Evolutionary conservation across 2,113 vertebrate species (phyloP).

Genomic region (Lophura nycthemera): DNA sequence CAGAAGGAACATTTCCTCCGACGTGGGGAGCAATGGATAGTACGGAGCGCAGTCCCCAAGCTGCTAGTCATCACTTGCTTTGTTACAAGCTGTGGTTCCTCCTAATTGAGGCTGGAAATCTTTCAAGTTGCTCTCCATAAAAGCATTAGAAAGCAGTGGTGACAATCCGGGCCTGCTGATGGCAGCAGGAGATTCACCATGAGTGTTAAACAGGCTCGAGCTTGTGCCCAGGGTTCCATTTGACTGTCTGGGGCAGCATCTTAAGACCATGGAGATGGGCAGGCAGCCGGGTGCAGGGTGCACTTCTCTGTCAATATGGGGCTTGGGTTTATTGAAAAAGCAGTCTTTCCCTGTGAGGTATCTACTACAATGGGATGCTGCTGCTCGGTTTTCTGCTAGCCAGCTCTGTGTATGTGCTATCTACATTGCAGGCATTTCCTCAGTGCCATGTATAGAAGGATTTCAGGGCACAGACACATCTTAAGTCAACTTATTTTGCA

Average conservation of each 20-base stretch:
- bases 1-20: not conserved
- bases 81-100: not conserved
- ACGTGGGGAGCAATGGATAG: not conserved
- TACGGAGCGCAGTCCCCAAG: accelerated
- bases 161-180: not conserved
- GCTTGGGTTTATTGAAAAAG: accelerated
- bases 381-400: not conserved
- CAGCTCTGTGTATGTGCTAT: not conserved
- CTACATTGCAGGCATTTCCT: not conserved
- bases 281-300: not conserved
- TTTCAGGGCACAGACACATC: not conserved
- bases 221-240: accelerated
- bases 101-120: not conserved
- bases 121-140: not conserved
- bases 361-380: not conserved
- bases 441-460: not conserved
- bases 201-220: not conserved
- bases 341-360: not conserved
- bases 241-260: not conserved
- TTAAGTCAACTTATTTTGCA: not conserved
- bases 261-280: accelerated
- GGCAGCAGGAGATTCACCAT: not conserved
- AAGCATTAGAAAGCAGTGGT: not conserved
- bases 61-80: not conserved
- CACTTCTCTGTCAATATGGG: not conserved